A percentile compares a stretch with the other conserved stretches of the same genome.
These are phyloP conservation scores for Batillaria attramentaria DNA, from an alignment of 1,140 invertebrate genomes.

Conservation along the genomic window DNA sequence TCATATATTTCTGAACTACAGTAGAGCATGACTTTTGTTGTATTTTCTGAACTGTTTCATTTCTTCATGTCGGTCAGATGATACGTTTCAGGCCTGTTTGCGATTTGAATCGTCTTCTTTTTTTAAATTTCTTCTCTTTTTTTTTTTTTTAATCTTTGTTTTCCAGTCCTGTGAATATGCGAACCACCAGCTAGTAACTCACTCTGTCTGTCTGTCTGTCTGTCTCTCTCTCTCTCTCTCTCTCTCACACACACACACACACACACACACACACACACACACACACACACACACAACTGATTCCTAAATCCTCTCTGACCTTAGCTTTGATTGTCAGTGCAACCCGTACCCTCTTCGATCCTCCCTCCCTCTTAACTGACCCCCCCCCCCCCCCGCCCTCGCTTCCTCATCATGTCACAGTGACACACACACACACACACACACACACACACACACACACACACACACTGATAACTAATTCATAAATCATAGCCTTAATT, in stretches of 20 bases:
- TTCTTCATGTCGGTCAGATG: too few species aligned
- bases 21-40: neutral
- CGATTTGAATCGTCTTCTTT: neutral
- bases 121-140: neutral
- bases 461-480: too few species aligned
- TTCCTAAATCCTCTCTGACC: neutral
- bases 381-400: neutral
- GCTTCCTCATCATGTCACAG: neutral
- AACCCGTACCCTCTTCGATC: neutral
- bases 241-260: neutral
- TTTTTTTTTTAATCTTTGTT: neutral
- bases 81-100: neutral
- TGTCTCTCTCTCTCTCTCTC: neutral
- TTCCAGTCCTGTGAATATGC: too few species aligned
- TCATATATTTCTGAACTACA: neutral
- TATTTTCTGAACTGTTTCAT: neutral
- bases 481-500: too few species aligned
- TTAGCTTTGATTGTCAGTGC: neutral
- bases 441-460: too few species aligned
- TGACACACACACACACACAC: too few species aligned
- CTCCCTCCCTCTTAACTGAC: neutral
- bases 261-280: neutral
- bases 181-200: too few species aligned
- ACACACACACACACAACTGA: too few species aligned
- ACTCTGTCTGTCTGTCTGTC: too few species aligned